Percentiles rank a stretch among this genome's conserved stretches.
Conservation (phyloP, 64 coral and sea anemone species). For the Pachyseris speciosa region DNA sequence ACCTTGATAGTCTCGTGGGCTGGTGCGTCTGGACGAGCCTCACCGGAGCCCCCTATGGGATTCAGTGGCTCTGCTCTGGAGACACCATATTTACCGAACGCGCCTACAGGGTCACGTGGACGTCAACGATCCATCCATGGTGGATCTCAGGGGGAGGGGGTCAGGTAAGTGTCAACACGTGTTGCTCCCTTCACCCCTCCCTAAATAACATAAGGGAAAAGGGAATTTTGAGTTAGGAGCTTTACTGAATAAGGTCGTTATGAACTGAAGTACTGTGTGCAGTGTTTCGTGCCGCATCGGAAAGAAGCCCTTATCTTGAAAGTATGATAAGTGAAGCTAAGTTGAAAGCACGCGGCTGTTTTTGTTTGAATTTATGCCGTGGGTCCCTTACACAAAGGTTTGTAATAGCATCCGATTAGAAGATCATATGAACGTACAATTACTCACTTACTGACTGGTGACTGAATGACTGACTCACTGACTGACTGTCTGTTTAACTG, state of each 20-base stretch:
- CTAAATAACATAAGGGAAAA: neutral
- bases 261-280: too few relatives aligned
- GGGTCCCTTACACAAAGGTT: too few relatives aligned
- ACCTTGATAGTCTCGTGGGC: constrained; percentile 85
- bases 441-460: too few relatives aligned
- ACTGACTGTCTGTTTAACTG: too few relatives aligned
- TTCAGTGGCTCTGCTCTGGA: constrained; percentile 75
- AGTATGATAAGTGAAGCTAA: too few relatives aligned
- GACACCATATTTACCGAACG: constrained; percentile 22
- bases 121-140: constrained; percentile 11
- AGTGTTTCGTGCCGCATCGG: too few relatives aligned
- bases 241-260: too few relatives aligned
- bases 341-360: too few relatives aligned
- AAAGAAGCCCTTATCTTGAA: neutral
- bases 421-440: too few relatives aligned
- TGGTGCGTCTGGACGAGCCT: constrained; percentile 48
- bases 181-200: neutral
- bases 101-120: constrained; percentile 28
- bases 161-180: constrained; percentile 12
- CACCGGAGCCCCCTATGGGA: constrained; percentile 64
- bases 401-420: too few relatives aligned
- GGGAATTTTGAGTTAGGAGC: too few relatives aligned
- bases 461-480: neutral
- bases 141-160: constrained; percentile 16
- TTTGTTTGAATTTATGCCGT: too few relatives aligned